Base-by-base conservation (phyloP, 53 echinoderm and acorn worm genomes). In the Zoroaster sp. region DNA sequence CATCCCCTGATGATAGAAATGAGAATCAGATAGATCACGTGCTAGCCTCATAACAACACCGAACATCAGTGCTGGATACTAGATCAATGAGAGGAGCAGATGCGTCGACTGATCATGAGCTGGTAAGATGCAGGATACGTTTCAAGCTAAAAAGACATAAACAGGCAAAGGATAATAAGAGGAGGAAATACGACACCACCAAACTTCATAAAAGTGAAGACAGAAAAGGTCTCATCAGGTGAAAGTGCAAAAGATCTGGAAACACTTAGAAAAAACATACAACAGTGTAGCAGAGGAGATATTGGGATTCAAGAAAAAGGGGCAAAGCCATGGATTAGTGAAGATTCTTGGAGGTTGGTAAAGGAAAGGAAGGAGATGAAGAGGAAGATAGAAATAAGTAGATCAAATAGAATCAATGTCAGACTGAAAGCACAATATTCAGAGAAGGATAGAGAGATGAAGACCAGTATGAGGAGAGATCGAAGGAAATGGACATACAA, bases 311-410 rank as follows among this genome's bases (percentile, higher is more conserved):
- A 44, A 35, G 33, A 78, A 78, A 39, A 53, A 35, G 8, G 17
- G 17, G 28, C 51, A n/a, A 78, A 78, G 15, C 79, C 79, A 35
- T 78, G 79, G 79, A 78, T 78, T 21, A 20, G 47, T 23, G 51
- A 21, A 10, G 33, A 52, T 10, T 20, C 11, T 23, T 78, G 79
- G 53, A 49, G 51, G 10, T 3, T 6, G 2, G n/a, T 78, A 4
- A 32, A 78, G 1, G 52, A 78, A 39, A 70, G 70, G 36, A 70
- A 34, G 34, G 35, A 32, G 14, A 70, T 70, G 3, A 70, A 70
- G 70, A 35, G 2, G 21, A 44, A 78, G 32, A 46, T 46, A 3
- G 54, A 78, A n/a, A 47, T 23, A 3, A 35, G 51, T 8, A 49
- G 55, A 31, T 78, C 79, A 44, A 35, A 78, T 5, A 44, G 79